Base-by-base conservation (phyloP, 2,888 invertebrate genomes). In the Smittia aterrima region DNA sequence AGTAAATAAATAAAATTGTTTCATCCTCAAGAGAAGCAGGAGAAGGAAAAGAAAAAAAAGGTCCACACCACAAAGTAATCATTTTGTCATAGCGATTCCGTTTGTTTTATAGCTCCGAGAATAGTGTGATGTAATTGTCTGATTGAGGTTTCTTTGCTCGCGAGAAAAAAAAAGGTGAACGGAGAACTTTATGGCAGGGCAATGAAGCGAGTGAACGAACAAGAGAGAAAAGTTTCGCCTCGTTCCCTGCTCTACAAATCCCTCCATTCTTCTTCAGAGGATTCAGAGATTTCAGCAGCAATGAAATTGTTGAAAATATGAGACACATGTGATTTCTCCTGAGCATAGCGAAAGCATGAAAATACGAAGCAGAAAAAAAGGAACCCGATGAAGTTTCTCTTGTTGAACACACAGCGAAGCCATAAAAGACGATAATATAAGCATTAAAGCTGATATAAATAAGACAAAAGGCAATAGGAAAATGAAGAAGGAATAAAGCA, bases 231-330 rank as follows among this genome's bases (percentile, higher is more conserved):
- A 62, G 22, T 64, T 64, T 64, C 20, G 24, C 25, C 24, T 27
- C 64, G 7, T 24, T 20, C 64, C 1, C 4, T 4, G 64, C 27
- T 25, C 25, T 3, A 32, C 70, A 70, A 70, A 70, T 70, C 70
- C 70, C 70, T 27, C 47, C 54, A 70, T 70, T 41, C 70, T 70
- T 70, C 53, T 70, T 54, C 32, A n/a, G 70, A 70, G 70, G 32
- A 32, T 70, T 70, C 70, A 4, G 70, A 70, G 70, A 70, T 70
- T 70, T 70, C 70, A 70, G 54, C 54, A 54, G 70, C 70, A 70
- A 70, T 70, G 54, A 53, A 70, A 70, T 47, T 18, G 54, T 18
- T 53, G 54, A 70, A 70, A 54, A 54, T 70, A 54, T 70, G 70
- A 70, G 53, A 70, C 70, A 70, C 53, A 70, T 70, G 70, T 70